Base-by-base conservation (phyloP, 2,797 vertebrate genomes). In the Crax fasciolata region DNA sequence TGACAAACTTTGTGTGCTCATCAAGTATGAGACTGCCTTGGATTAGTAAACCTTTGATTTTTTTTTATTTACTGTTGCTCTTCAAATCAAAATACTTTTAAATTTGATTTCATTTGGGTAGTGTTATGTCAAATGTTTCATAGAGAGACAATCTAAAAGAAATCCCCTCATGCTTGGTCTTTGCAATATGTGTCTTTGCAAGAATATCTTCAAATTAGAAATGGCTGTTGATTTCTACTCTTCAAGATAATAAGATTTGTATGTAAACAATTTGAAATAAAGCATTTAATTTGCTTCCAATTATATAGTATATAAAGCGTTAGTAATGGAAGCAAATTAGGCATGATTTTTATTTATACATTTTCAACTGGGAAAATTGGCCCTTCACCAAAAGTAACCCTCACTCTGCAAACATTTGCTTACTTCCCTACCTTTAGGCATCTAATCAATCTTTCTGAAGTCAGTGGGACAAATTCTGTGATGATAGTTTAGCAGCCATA, bases 231-330 rank as follows among this genome's bases (percentile, higher is more conserved):
- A 89, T 96, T 98, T 95, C 94, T 96, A 77, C 87, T 96, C 77
- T 76, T 96, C 92, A 94, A 93, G 94, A 97, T 97, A 97, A 96
- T 95, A 97, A 97, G 83, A 91, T 93, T 97, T 95, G 85, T 96
- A 90, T 93, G 90, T 95, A 97, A 97, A 95, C 88, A 95, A 96
- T 96, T 97, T 97, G 38, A 97, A 97, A 96, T 94, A 97, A 97
- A 97, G 88, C 83, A 84, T 96, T 82, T 95, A 94, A 97, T 96
- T 97, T 95, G 54, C 78, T 96, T 94, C 80, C n/a, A 46, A 89
- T 95, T 89, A 90, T 78, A 74, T 75, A 65, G 72, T 89, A 89
- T 86, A 68, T 89, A 94, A 93, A 94, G 49, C 75, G 66, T 95
- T 96, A 93, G 84, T 92, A 88, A 89, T 88, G 65, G 76, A 84